Percentiles rank a stretch among this genome's conserved stretches.
Conservation (phyloP, 2,888 invertebrate genomes). For the Azorinus chamasolen region DNA sequence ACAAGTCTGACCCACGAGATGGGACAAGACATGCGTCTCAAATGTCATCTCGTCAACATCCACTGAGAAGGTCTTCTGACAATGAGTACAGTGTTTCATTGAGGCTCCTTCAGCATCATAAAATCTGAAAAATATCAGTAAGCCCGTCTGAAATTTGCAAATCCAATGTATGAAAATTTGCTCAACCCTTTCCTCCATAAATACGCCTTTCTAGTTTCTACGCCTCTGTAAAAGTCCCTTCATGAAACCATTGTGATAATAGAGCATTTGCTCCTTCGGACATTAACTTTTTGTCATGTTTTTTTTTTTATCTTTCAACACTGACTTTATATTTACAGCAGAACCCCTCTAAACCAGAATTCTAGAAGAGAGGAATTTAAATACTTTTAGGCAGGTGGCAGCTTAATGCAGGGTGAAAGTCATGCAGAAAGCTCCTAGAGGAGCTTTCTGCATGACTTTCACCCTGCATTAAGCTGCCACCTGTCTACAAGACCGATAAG, state of each 20-base stretch:
- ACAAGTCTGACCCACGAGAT: constrained; percentile 78
- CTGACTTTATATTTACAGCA: too few relatives aligned
- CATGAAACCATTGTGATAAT: neutral
- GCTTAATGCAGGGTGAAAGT: too few relatives aligned
- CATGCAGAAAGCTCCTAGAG: too few relatives aligned
- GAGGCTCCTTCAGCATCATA: constrained; percentile 78
- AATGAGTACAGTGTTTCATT: constrained; percentile 79
- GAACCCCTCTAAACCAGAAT: too few relatives aligned
- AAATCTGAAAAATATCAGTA: constrained; percentile 58
- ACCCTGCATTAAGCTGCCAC: too few relatives aligned
- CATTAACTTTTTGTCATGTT: too few relatives aligned
- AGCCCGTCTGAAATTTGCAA: neutral
- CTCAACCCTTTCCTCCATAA: too few relatives aligned
- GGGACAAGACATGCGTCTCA: constrained; percentile 76
- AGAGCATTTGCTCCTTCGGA: neutral
- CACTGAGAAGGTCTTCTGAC: constrained; percentile 71
- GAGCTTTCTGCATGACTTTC: too few relatives aligned
- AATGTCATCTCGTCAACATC: constrained; percentile 73
- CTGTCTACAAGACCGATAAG: too few relatives aligned
- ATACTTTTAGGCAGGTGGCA: too few relatives aligned
- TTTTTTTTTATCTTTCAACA: too few relatives aligned
- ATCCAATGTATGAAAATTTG: neutral
- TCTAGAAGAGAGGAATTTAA: too few relatives aligned
- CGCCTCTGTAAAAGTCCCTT: neutral
- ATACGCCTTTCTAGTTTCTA: neutral